These are phyloP conservation scores for Lucilia sericata DNA, from an alignment of 1,140 invertebrate genomes.

Conservation along the genomic window DNA sequence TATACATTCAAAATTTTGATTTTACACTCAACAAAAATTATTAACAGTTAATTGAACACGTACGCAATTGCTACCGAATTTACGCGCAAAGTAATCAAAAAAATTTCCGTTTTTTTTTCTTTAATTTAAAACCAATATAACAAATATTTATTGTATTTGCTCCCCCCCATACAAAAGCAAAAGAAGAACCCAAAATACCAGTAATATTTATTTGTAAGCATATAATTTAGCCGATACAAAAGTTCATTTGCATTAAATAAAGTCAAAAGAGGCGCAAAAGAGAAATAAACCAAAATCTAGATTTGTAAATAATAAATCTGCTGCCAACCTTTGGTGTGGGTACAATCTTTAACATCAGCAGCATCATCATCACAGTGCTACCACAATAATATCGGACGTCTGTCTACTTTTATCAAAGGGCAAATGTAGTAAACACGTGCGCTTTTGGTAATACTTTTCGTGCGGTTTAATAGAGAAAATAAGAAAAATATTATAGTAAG, in stretches of 20 bases:
- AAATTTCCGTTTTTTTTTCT: neutral
- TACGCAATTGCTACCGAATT: constrained; percentile 37
- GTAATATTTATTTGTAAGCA: neutral
- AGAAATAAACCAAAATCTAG: neutral
- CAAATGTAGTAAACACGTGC: neutral
- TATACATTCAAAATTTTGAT: neutral
- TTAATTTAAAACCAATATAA: neutral
- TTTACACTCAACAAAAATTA: neutral
- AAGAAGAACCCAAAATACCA: neutral
- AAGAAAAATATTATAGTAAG: neutral
- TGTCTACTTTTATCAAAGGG: constrained; percentile 6
- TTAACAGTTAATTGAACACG: constrained; percentile 35
- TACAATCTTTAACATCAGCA: neutral
- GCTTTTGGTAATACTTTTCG: neutral
- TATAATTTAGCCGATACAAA: constrained; percentile 21
- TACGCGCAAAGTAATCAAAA: constrained; percentile 37
- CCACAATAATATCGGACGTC: neutral
- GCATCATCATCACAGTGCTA: neutral
- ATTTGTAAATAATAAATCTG: neutral
- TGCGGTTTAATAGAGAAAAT: neutral
- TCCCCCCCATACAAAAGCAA: too few species aligned
- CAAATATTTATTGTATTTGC: neutral
- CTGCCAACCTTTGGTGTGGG: neutral
- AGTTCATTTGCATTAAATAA: constrained; percentile 42
- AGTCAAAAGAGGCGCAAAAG: constrained; percentile 6